These are phyloP conservation scores for Podiceps cristatus DNA, from an alignment of 2,113 vertebrate genomes.

Conservation along the genomic window DNA sequence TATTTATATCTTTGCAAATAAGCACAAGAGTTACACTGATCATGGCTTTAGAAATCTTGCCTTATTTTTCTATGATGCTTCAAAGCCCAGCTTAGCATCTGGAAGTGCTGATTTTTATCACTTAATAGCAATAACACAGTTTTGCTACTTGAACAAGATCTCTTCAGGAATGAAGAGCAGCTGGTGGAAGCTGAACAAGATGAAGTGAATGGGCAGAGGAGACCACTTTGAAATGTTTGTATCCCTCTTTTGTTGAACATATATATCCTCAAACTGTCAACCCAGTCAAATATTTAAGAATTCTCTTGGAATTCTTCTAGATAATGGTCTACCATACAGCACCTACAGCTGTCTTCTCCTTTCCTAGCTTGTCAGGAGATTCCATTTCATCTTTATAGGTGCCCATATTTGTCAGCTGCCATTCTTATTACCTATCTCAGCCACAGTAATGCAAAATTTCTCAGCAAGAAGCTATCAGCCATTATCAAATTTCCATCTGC, in stretches of 20 bases:
- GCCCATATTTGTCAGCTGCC: not conserved
- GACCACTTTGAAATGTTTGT: not conserved
- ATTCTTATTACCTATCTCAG: not conserved
- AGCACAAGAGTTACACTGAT: constrained; percentile 55
- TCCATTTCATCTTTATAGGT: not conserved
- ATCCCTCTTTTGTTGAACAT: not conserved
- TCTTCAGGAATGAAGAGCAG: constrained; percentile 15
- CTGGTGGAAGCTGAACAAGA: not conserved
- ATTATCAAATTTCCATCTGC: not conserved
- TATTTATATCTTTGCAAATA: constrained; percentile 67
- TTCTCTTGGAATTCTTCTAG: not conserved
- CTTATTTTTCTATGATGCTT: constrained; percentile 39
- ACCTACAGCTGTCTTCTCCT: not conserved
- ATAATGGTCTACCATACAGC: not conserved
- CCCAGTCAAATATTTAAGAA: not conserved
- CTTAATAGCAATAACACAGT: not conserved
- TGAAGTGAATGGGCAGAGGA: not conserved
- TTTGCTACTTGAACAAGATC: not conserved
- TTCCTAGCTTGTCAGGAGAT: not conserved
- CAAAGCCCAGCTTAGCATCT: constrained; percentile 41
- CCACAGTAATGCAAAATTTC: not conserved
- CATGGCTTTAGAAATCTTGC: constrained; percentile 54
- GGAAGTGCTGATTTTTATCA: constrained; percentile 18
- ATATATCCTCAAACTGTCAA: not conserved
- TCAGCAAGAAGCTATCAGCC: not conserved